Evolutionary conservation across 2,113 vertebrate species (phyloP).

Genomic region (Chitala chitala): DNA sequence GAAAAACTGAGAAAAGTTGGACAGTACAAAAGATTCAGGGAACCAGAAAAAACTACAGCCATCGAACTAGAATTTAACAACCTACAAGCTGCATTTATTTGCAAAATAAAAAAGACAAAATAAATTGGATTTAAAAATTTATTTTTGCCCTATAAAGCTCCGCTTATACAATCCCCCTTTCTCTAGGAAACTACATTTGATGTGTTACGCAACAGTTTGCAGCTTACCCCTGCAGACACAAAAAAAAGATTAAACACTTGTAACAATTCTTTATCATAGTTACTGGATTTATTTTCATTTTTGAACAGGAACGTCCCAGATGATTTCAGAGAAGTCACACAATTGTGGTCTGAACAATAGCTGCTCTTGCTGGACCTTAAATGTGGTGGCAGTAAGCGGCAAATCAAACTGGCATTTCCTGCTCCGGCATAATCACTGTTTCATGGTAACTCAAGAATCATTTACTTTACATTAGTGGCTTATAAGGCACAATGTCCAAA

Average conservation of each 20-base stretch:
- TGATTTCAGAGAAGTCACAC: not conserved
- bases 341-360: not conserved
- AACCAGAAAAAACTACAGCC: not conserved
- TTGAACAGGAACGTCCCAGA: not conserved
- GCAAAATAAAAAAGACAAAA: not conserved
- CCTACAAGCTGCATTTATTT: not conserved
- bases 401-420: conserved; percentile 3
- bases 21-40: not conserved
- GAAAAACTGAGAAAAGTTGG: not conserved
- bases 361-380: not conserved
- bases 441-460: not conserved
- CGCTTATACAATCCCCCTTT: not conserved
- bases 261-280: not conserved
- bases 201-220: not conserved
- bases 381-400: not conserved
- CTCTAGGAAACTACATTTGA: not conserved
- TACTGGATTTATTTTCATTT: conserved; percentile 7
- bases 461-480: not conserved
- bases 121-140: conserved; percentile 11
- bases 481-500: not conserved
- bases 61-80: not conserved
- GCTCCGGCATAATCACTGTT: not conserved
- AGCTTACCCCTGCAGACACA: not conserved
- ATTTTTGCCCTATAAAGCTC: not conserved
- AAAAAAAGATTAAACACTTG: not conserved